Evolutionary conservation across 1,140 invertebrate species (phyloP).

Genomic region (Neodiprion pinetum): DNA sequence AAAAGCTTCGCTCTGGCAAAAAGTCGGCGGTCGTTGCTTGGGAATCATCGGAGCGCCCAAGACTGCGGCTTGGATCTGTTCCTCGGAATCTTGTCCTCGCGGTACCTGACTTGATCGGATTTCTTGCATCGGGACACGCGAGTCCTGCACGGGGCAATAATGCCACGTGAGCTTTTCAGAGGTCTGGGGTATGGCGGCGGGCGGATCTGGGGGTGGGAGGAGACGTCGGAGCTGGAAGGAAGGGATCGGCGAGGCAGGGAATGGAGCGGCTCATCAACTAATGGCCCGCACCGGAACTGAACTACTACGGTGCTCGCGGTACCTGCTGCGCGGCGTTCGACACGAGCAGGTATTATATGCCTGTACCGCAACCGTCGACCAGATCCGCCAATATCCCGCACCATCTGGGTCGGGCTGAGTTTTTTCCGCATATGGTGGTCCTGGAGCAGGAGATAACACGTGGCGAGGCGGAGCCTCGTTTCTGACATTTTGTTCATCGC

Average conservation of each 20-base stretch:
- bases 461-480: too few relatives aligned
- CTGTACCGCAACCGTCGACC: neutral
- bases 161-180: conserved; percentile 55
- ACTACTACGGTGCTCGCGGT: conserved; percentile 40
- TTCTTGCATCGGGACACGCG: conserved; percentile 49
- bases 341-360: neutral
- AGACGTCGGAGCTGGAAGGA: conserved; percentile 26
- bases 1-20: too few relatives aligned
- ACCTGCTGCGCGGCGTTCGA: conserved; percentile 27
- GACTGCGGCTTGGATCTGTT: neutral
- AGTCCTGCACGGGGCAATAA: conserved; percentile 57
- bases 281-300: conserved; percentile 61
- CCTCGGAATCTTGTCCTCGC: neutral
- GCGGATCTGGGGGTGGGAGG: conserved; percentile 20
- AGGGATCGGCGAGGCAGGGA: conserved; percentile 31
- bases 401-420: neutral
- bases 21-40: too few relatives aligned
- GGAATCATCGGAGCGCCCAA: too few relatives aligned
- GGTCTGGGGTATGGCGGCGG: conserved; percentile 25
- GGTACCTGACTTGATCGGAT: neutral
- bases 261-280: conserved; percentile 61
- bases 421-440: neutral
- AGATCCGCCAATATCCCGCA: neutral
- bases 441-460: too few relatives aligned
- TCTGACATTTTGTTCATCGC: too few relatives aligned